Evolutionary conservation across 2,113 vertebrate species (phyloP), one percentile per base, ranked within the genome.

Genomic region (Pogona vitticeps): DNA sequence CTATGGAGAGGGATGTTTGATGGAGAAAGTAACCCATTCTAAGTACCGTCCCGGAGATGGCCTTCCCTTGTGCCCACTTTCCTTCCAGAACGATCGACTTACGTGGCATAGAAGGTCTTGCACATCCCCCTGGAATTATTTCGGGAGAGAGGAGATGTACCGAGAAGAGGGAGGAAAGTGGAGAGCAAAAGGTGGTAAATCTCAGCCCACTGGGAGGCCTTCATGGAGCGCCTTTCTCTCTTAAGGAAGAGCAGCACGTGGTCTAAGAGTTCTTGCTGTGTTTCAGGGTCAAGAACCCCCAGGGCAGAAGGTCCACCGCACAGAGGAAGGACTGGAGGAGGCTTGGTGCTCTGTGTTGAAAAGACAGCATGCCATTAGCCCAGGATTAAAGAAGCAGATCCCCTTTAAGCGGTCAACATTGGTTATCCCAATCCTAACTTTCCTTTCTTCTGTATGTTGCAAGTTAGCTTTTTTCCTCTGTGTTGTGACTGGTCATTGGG

Each of bases 31-130:
- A n/a, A n/a, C n/a, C n/a, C n/a, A n/a, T n/a, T n/a, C n/a, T n/a
- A n/a, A n/a, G n/a, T n/a, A n/a, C n/a, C n/a, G 59, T 2, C 59
- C 59, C 20, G 59, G 59, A 61, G n/a, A n/a, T n/a, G n/a, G n/a
- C n/a, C n/a, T 26, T 13, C 28, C 40, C 26, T 8, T 9, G 9
- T n/a, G 20, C 71, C 23, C 71, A 20, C 36, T 72, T 0, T 20
- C 72, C 20, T 20, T 20, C 26, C 20, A 63, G 21, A 10, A 28
- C 58, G 6, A 10, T 33, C 80, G 86, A 89, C 92, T 91, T 87
- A 90, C 92, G 82, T 79, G 26, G 89, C 83, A 17, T 91, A 86
- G 17, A 90, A 92, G 86, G 78, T 85, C 18, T 76, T 42, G 52
- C 91, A 92, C 7, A 90, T 85, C 23, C 83, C 0, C 5, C 90